Evolutionary conservation across 2,113 vertebrate species (phyloP), one percentile per base, ranked within the genome.

Genomic region (Gobius niger): DNA sequence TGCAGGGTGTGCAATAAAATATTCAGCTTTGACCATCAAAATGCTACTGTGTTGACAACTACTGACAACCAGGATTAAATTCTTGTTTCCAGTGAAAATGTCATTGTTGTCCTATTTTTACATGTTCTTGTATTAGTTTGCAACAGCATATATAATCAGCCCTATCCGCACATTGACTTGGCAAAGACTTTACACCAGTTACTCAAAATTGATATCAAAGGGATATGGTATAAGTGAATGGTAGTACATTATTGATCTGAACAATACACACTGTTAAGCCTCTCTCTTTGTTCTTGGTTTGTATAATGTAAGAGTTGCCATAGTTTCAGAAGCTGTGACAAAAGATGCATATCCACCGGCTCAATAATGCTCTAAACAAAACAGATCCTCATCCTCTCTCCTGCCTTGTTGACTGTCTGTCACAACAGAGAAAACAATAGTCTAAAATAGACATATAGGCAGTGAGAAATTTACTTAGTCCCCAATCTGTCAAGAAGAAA

Each of bases 401-500:
- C 49, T 18, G 34, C 59, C 34, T 76, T 73, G 49, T 53, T 73
- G 59, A 54, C 57, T 68, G 41, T 57, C 71, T 72, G 64, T 80
- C 61, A 75, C 76, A 67, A 77, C 47, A 76, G 14, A 64, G 47
- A 24, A 18, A 47, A 67, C 73, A 72, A 56, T 41, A 75, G 2
- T 15, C 59, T 63, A 7, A 68, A 51, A 50, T 13, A 72, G 76
- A 80, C 24, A 82, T 46, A 63, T n/a, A 50, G 52, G 59, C 59
- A 44, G 44, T 44, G 64, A 68, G 49, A 81, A 68, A 79, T 73
- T 24, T 56, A 70, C 46, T 14, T 56, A 82, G 78, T 85, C 85
- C 82, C 82, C 52, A 80, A 82, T 88, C 79, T 88, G 88, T 87
- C 83, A 87, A 73, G 65, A 86, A 63, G 85, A 77, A 54, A 65